These are phyloP conservation scores for Dendrophyllia cribrosa DNA, from an alignment of 64 coral and sea anemone genomes.

Conservation along the genomic window DNA sequence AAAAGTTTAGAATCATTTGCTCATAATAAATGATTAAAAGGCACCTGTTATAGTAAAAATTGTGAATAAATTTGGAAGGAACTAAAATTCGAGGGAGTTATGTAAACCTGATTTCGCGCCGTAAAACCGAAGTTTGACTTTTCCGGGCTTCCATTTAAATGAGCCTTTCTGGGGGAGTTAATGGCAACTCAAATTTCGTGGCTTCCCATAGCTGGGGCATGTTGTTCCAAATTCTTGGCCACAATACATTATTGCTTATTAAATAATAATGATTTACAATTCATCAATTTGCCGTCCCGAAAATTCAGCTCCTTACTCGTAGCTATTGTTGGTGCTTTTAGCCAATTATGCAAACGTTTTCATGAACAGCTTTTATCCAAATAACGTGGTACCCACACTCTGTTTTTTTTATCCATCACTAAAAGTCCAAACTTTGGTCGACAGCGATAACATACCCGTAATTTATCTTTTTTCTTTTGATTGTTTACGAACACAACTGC, in stretches of 20 bases:
- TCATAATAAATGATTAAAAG: slow-evolving; percentile 79
- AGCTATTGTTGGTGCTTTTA: neutral
- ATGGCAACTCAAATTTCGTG: slow-evolving; percentile 20
- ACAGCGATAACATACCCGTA: neutral
- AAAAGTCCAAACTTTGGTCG: neutral
- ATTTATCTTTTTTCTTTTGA: neutral
- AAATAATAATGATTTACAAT: slow-evolving; percentile 77
- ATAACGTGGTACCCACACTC: no score
- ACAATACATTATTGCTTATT: slow-evolving; percentile 69
- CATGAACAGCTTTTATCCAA: no score
- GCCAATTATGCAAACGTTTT: neutral
- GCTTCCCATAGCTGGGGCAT: slow-evolving; percentile 46
- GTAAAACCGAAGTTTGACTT: slow-evolving; percentile 25
- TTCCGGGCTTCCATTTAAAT: slow-evolving; percentile 25
- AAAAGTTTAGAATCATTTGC: slow-evolving; percentile 77
- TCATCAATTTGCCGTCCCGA: slow-evolving; percentile 37
- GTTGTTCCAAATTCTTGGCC: slow-evolving; percentile 57
- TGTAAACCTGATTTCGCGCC: neutral
- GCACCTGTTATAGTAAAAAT: slow-evolving; percentile 65
- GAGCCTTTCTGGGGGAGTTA: neutral
- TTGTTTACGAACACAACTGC: slow-evolving; percentile 10
- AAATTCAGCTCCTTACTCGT: neutral
- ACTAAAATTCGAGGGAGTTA: slow-evolving; percentile 15
- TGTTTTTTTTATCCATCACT: neutral
- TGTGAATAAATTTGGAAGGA: slow-evolving; percentile 78